Conservation (phyloP, 1,140 invertebrate genomes). For the Stenopsyche tienmushanensis region DNA sequence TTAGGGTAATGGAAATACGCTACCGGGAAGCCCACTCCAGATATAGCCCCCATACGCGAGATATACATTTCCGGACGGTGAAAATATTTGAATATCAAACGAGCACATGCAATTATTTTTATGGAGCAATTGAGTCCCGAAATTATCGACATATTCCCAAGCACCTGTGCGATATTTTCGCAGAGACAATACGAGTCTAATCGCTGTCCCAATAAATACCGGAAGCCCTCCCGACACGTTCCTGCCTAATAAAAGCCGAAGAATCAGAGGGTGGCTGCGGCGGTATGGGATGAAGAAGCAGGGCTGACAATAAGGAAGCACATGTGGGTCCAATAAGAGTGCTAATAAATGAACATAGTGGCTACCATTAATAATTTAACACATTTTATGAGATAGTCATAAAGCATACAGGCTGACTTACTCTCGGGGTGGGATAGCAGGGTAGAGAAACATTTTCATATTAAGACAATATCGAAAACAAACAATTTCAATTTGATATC, state of each 20-base stretch:
- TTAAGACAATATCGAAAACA: background rate
- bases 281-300: constrained; percentile 7
- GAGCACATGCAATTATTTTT: too few relatives aligned
- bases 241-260: constrained; percentile 23
- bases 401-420: constrained; percentile 29
- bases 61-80: too few relatives aligned
- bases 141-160: too few relatives aligned
- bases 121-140: too few relatives aligned
- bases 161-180: too few relatives aligned
- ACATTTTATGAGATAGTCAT: constrained; percentile 44
- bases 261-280: background rate
- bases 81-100: too few relatives aligned
- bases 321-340: constrained; percentile 40
- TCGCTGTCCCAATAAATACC: constrained; percentile 28
- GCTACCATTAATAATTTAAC: constrained; percentile 42
- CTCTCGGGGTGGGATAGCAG: constrained; percentile 8
- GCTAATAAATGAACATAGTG: constrained; percentile 42
- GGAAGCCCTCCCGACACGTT: constrained; percentile 26
- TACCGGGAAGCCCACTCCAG: constrained; percentile 17
- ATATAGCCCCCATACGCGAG: background rate
- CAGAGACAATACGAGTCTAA: too few relatives aligned
- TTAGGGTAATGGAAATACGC: constrained; percentile 34
- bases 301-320: constrained; percentile 27
- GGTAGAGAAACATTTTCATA: constrained; percentile 7
- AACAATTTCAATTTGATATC: background rate